A percentile compares a stretch with the other conserved stretches of the same genome.
Conservation (phyloP, 1,140 invertebrate species). For the Harpegnathos saltator region DNA sequence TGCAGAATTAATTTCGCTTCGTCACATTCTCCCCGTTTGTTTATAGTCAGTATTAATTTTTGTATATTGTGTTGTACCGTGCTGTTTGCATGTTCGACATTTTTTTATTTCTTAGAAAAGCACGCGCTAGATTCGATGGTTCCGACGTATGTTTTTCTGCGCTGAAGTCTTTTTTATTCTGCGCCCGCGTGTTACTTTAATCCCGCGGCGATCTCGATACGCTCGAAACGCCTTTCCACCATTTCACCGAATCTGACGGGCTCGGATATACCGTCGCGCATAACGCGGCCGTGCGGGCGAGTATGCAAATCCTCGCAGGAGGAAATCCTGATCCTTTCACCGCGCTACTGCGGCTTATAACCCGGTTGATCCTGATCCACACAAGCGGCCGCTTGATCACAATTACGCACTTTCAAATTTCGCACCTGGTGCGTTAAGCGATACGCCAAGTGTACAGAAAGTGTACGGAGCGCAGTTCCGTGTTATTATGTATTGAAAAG, state of each 20-base stretch:
- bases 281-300: conserved; percentile 29
- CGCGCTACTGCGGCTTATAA: conserved; percentile 10
- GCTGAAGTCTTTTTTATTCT: too few species aligned
- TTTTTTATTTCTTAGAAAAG: too few species aligned
- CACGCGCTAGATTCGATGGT: too few species aligned
- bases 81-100: too few species aligned
- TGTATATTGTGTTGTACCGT: too few species aligned
- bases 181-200: neutral
- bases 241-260: conserved; percentile 18
- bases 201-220: conserved; percentile 1
- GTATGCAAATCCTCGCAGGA: conserved; percentile 54
- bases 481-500: conserved; percentile 25
- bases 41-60: too few species aligned
- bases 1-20: too few species aligned
- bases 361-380: conserved; percentile 22
- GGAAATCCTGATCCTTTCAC: conserved; percentile 62
- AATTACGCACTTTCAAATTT: conserved; percentile 47
- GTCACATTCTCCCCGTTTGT: too few species aligned
- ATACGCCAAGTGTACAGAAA: conserved; percentile 13
- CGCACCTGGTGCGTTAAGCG: conserved; percentile 23
- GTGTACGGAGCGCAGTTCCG: conserved; percentile 36
- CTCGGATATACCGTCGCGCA: conserved; percentile 4
- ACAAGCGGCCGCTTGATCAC: conserved; percentile 10
- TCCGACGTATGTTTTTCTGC: too few species aligned
- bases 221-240: conserved; percentile 5